A percentile compares a stretch with the other conserved stretches of the same genome.
These are phyloP conservation scores for Neelides folsomi DNA, from an alignment of 2,888 invertebrate genomes.

Conservation along the genomic window DNA sequence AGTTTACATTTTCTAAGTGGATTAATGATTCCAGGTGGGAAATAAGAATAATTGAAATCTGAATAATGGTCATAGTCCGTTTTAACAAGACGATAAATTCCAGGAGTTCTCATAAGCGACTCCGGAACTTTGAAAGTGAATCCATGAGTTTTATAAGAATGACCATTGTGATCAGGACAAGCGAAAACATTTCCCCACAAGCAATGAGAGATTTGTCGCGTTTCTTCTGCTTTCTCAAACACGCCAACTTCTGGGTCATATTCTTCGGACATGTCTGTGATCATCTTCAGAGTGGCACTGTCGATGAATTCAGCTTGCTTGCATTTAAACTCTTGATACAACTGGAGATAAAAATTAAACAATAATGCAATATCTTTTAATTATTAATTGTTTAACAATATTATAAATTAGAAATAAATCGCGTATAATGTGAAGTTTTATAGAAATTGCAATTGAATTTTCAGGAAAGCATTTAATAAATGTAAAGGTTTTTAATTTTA, in stretches of 20 bases:
- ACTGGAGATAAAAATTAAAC: neutral
- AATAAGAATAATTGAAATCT: neutral
- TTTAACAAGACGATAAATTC: slow-evolving; percentile 2
- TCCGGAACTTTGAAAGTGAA: slow-evolving; percentile 6
- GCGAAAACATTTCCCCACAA: slow-evolving; percentile 5
- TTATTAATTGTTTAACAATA: no score
- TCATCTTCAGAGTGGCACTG: neutral
- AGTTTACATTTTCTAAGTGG: slow-evolving; percentile 1
- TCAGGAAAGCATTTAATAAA: neutral
- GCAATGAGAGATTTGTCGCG: neutral
- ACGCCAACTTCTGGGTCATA: slow-evolving; percentile 7
- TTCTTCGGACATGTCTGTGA: slow-evolving; percentile 1
- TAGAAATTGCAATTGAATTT: neutral
- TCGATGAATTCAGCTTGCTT: neutral
- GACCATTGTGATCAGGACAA: neutral
- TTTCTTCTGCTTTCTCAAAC: neutral
- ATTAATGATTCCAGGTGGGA: neutral
- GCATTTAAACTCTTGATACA: slow-evolving; percentile 4
- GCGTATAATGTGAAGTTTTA: neutral
- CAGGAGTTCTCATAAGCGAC: neutral
- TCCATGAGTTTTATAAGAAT: neutral
- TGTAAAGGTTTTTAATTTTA: neutral
- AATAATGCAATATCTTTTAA: no score
- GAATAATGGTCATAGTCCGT: slow-evolving; percentile 5
- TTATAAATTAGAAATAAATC: no score